Conservation (phyloP, 2,797 vertebrate species). For the Cyclura pinguis region DNA sequence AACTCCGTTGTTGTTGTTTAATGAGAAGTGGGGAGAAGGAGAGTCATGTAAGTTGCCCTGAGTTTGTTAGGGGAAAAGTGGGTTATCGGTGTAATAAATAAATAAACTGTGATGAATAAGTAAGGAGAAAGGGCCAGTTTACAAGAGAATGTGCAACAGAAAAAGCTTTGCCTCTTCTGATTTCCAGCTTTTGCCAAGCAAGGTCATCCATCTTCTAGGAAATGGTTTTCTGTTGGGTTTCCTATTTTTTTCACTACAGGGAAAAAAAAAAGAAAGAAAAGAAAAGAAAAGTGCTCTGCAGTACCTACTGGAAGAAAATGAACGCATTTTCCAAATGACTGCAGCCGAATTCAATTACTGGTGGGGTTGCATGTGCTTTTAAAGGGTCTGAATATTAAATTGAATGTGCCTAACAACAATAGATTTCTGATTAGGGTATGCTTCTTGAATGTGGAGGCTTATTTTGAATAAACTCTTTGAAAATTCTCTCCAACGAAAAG, state of each 20-base stretch:
- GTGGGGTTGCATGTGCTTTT: conserved; percentile 1
- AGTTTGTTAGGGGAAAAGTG: neutral
- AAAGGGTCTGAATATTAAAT: conserved; percentile 17
- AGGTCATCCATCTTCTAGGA: neutral
- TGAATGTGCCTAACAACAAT: conserved; percentile 34
- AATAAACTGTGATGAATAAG: neutral
- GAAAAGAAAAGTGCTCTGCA: neutral
- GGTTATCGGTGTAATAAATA: neutral
- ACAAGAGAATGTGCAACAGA: neutral
- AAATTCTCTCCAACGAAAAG: neutral
- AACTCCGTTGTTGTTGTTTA: neutral
- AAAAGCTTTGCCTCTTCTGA: neutral
- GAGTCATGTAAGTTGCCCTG: neutral
- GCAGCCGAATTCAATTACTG: conserved; percentile 45
- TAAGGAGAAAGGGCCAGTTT: neutral
- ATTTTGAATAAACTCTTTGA: conserved; percentile 1
- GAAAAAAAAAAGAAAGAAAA: neutral
- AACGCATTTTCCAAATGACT: conserved; percentile 39
- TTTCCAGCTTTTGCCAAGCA: neutral
- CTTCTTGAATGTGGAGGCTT: neutral
- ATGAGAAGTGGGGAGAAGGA: neutral
- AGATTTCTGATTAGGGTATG: conserved; percentile 29
- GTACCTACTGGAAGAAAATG: conserved; percentile 14
- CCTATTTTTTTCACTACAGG: neutral
- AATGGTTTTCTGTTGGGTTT: neutral